Evolutionary conservation across 2,888 invertebrate genomes (phyloP).

Genomic region (Catocala sponsa): DNA sequence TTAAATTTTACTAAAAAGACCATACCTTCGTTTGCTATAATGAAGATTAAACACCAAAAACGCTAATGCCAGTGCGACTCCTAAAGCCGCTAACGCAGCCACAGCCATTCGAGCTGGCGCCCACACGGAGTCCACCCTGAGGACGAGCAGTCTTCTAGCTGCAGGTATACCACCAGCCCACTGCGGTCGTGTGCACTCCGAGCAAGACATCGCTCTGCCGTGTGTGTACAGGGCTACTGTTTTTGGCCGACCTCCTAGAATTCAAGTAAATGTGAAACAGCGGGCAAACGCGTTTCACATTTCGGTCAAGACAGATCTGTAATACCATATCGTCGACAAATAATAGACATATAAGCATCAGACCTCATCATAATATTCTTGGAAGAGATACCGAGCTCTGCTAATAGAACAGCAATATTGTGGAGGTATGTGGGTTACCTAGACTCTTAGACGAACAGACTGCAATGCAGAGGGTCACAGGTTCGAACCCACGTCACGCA

Average conservation of each 20-base stretch:
- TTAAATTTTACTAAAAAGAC: not conserved
- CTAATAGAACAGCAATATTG: too few relatives aligned
- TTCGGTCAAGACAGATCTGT: too few relatives aligned
- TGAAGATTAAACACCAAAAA: constrained; percentile 95
- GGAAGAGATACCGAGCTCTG: too few relatives aligned
- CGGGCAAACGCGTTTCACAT: too few relatives aligned
- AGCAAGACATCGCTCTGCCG: constrained; percentile 89
- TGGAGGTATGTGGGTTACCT: too few relatives aligned
- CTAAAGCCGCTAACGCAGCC: constrained; percentile 91
- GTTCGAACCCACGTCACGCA: too few relatives aligned
- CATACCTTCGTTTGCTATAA: constrained; percentile 93
- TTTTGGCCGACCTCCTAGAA: constrained; percentile 90
- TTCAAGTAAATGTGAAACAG: too few relatives aligned
- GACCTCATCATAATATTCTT: too few relatives aligned
- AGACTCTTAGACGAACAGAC: too few relatives aligned
- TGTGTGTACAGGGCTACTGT: constrained; percentile 92
- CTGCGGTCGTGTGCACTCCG: constrained; percentile 90
- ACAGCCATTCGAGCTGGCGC: constrained; percentile 92
- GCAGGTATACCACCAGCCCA: constrained; percentile 94
- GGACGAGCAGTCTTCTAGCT: constrained; percentile 92
- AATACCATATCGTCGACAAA: too few relatives aligned
- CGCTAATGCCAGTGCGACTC: constrained; percentile 91
- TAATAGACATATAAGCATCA: too few relatives aligned
- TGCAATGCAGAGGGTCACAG: too few relatives aligned
- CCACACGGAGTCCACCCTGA: constrained; percentile 93